phyloP scores from a whole-genome alignment of 2,797 vertebrate genomes.

The Threskiornis aethiopicus region DNA sequence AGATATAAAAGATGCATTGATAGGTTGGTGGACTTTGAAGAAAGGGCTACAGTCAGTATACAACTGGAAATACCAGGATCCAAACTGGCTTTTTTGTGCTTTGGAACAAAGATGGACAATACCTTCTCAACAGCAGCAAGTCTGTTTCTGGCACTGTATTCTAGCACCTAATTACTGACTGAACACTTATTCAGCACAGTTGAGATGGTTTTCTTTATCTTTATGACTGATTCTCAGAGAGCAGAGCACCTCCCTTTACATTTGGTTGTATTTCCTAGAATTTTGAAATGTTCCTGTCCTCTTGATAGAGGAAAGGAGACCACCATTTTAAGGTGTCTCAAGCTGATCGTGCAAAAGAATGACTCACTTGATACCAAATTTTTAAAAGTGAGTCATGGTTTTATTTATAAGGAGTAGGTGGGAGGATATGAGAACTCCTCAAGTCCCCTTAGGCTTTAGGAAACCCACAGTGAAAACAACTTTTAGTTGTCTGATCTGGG shows the following conservation, averaged over 20 bases:
- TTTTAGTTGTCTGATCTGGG: background rate
- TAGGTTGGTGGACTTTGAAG: background rate
- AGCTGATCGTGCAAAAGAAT: background rate
- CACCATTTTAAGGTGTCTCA: slow-evolving; percentile 11
- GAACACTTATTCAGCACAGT: background rate
- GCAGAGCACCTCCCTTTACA: background rate
- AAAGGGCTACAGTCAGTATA: background rate
- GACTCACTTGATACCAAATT: slow-evolving; percentile 43
- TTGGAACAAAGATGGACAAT: background rate
- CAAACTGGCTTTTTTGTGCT: background rate
- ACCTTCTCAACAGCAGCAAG: background rate
- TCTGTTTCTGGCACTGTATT: background rate
- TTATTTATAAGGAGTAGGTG: slow-evolving; percentile 60
- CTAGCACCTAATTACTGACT: background rate
- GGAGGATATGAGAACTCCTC: slow-evolving; percentile 49
- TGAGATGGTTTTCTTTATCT: background rate
- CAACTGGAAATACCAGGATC: background rate
- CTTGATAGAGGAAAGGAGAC: background rate
- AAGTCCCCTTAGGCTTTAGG: slow-evolving; percentile 33
- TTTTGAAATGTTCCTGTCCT: background rate
- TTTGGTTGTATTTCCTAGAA: background rate
- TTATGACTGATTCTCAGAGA: background rate
- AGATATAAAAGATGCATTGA: background rate
- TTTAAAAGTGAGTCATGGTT: slow-evolving; percentile 57
- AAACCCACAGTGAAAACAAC: background rate